Percentiles rank a stretch among this genome's conserved stretches.
Evolutionary conservation across 2,888 invertebrate genomes (phyloP).

Genomic region (Scaeva pyrastri): DNA sequence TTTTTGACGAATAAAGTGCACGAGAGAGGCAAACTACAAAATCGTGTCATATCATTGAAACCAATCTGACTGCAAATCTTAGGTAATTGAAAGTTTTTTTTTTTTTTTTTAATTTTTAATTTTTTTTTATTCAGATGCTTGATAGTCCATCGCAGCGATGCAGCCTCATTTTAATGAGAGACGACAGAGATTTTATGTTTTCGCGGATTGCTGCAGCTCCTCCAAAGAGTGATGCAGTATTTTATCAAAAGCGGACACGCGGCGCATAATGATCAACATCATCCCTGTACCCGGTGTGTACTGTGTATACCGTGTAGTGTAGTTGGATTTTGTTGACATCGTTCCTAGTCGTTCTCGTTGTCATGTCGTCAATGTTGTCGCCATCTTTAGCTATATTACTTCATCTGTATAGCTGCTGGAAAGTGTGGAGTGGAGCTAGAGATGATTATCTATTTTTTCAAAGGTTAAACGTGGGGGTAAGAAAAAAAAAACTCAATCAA

Average conservation of each 20-base stretch:
- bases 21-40: conserved; percentile 45
- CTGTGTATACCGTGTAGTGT: conserved; percentile 3
- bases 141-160: conserved; percentile 5
- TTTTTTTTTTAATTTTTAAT: too few relatives aligned
- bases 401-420: neutral
- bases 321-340: neutral
- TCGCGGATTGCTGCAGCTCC: conserved; percentile 55
- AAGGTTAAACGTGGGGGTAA: conserved; percentile 2
- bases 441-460: conserved; percentile 13
- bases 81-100: conserved; percentile 56
- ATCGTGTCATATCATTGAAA: conserved; percentile 74
- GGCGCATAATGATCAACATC: conserved; percentile 69
- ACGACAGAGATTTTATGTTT: conserved; percentile 53
- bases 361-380: conserved; percentile 36
- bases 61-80: conserved; percentile 67
- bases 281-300: too few relatives aligned
- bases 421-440: conserved; percentile 2
- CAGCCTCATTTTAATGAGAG: conserved; percentile 36
- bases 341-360: neutral
- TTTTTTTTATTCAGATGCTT: neutral
- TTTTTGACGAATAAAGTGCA: conserved; percentile 45
- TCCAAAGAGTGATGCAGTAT: conserved; percentile 38
- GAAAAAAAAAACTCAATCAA: conserved; percentile 21
- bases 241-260: conserved; percentile 58
- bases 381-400: conserved; percentile 24